Conservation (phyloP, 2,888 invertebrate genomes). For the Lagria hirta region DNA sequence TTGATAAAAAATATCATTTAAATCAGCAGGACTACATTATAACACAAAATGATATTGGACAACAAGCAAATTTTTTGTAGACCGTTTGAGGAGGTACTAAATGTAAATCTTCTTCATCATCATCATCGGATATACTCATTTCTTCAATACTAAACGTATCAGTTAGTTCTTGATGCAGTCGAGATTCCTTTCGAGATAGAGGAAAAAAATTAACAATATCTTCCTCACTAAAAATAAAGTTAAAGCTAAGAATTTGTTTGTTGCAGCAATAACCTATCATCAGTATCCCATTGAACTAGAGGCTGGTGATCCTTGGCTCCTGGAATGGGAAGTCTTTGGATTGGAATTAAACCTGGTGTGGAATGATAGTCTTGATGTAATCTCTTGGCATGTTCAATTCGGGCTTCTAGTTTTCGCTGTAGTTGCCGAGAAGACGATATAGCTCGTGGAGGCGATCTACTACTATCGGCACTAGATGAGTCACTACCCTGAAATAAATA, state of each 20-base stretch:
- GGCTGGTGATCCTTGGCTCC: conserved; percentile 59
- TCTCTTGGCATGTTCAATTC: conserved; percentile 54
- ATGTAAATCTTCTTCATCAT: conserved; percentile 55
- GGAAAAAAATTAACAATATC: conserved; percentile 59
- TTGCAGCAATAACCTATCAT: conserved; percentile 54
- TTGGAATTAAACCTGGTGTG: conserved; percentile 55
- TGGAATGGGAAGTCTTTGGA: conserved; percentile 57
- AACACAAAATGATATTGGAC: conserved; percentile 47
- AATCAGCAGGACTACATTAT: conserved; percentile 39
- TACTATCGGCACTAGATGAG: conserved; percentile 50
- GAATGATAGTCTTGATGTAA: conserved; percentile 54
- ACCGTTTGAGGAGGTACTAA: conserved; percentile 53
- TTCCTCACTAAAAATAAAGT: conserved; percentile 51
- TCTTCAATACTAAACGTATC: conserved; percentile 65
- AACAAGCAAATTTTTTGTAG: conserved; percentile 52
- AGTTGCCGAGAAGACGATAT: conserved; percentile 46
- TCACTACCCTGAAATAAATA: conserved; percentile 50
- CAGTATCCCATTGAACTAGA: conserved; percentile 62
- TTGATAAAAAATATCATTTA: conserved; percentile 1
- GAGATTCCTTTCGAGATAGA: conserved; percentile 51
- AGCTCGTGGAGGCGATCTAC: conserved; percentile 45
- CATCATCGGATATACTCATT: conserved; percentile 61
- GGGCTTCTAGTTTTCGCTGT: conserved; percentile 51
- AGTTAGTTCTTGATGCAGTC: conserved; percentile 58
- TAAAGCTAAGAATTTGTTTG: no score